Conservation (phyloP, 1,140 invertebrate species). For the Papilio helenus region DNA sequence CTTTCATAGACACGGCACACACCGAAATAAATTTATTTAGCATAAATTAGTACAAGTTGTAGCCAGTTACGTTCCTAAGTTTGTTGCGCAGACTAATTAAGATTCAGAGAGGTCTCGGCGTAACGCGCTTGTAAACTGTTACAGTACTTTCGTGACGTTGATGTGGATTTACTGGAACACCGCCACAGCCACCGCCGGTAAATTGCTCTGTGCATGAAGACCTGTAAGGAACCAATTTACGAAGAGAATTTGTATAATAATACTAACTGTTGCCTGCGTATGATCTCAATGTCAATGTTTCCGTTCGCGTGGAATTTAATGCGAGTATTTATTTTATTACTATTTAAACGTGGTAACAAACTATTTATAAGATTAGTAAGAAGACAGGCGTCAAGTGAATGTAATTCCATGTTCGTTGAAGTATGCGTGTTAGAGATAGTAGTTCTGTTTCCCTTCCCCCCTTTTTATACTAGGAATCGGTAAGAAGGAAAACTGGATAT, state of each 20-base stretch:
- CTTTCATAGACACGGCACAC: not conserved
- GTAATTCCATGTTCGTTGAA: no score
- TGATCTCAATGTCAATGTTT: no score
- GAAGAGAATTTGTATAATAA: not conserved
- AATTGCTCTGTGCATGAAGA: constrained; percentile 31
- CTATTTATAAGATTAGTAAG: no score
- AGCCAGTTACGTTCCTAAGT: constrained; percentile 35
- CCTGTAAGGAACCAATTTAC: not conserved
- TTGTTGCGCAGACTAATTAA: constrained; percentile 30
- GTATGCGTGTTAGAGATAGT: no score
- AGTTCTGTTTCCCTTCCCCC: no score
- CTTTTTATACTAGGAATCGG: no score
- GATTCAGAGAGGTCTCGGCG: constrained; percentile 29
- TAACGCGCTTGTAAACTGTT: constrained; percentile 29
- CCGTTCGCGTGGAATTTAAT: no score
- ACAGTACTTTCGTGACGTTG: constrained; percentile 27
- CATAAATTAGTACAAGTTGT: constrained; percentile 34
- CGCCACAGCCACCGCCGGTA: not conserved
- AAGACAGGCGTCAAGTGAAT: no score
- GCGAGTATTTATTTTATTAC: no score
- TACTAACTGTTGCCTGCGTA: no score
- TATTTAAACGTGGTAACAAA: no score
- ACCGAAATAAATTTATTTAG: constrained; percentile 31
- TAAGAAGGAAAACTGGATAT: no score
- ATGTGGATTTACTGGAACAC: constrained; percentile 25